Conservation (phyloP, 2,113 vertebrate genomes). For the Mungos mungo region DNA sequence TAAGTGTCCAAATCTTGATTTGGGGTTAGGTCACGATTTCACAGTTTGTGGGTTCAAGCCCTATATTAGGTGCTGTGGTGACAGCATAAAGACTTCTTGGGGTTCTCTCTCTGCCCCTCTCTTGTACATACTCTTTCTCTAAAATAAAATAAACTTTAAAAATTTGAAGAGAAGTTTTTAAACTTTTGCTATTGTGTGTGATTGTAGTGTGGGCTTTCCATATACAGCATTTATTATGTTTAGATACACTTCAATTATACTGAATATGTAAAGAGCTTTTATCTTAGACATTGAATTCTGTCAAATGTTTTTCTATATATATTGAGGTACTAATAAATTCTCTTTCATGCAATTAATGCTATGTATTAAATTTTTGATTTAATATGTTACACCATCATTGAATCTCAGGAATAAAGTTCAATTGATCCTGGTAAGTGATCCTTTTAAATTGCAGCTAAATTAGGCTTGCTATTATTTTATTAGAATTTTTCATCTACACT, state of each 20-base stretch:
- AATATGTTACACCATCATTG: neutral
- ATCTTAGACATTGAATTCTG: neutral
- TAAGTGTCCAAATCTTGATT: too few species aligned
- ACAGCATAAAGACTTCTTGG: too few species aligned
- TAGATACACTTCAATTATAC: neutral
- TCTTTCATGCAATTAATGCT: neutral
- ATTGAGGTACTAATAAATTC: neutral
- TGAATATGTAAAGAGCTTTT: neutral
- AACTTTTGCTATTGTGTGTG: neutral
- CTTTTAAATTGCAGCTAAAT: neutral
- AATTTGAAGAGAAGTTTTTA: neutral
- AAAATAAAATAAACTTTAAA: too few species aligned
- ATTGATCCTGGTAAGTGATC: too few species aligned
- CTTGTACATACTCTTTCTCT: too few species aligned
- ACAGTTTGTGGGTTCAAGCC: too few species aligned
- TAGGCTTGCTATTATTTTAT: neutral
- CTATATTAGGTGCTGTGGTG: too few species aligned
- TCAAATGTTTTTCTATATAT: neutral
- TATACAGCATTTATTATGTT: neutral
- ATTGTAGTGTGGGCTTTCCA: neutral
- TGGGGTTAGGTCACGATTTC: too few species aligned
- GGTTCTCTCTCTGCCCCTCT: too few species aligned
- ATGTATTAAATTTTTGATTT: neutral
- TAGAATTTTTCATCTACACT: neutral
- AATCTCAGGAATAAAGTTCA: neutral